These are phyloP conservation scores for Rhagophthalmus giganteus DNA, from an alignment of 2,888 invertebrate species.

Conservation along the genomic window DNA sequence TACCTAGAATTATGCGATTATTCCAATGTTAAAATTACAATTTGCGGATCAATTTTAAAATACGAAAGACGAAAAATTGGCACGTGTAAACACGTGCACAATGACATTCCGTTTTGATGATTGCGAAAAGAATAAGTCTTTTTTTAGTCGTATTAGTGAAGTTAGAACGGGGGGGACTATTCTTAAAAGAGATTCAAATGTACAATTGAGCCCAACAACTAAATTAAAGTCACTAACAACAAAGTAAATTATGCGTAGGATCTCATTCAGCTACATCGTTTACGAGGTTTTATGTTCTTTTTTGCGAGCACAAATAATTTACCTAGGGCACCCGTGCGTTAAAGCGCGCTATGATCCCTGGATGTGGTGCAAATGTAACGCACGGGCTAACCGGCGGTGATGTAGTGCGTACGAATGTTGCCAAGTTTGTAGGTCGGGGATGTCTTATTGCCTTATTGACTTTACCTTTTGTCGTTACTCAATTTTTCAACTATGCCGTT, in stretches of 20 bases:
- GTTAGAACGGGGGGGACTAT: no score
- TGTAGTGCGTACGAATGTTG: conserved; percentile 43
- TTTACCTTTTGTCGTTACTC: conserved; percentile 13
- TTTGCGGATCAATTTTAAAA: no score
- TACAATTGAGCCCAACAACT: conserved; percentile 27
- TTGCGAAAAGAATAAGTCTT: no score
- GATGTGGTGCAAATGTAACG: conserved; percentile 49
- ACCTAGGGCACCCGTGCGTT: conserved; percentile 51
- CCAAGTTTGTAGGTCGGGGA: conserved; percentile 42
- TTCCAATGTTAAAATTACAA: no score
- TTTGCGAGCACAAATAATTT: conserved; percentile 49
- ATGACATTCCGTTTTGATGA: no score
- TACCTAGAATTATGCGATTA: no score
- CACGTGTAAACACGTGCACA: no score
- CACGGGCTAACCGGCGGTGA: conserved; percentile 49
- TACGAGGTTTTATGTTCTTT: conserved; percentile 40
- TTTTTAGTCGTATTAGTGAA: no score
- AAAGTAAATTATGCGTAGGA: conserved; percentile 42
- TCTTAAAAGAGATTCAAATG: conserved; percentile 26
- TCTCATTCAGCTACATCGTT: conserved; percentile 52
- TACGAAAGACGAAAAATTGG: no score
- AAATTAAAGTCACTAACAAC: conserved; percentile 36
- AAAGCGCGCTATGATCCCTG: conserved; percentile 48
- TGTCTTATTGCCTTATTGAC: conserved; percentile 19
- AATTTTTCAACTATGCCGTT: no score